These are phyloP conservation scores for Athalia circularis DNA, from an alignment of 2,888 invertebrate genomes.

Conservation along the genomic window DNA sequence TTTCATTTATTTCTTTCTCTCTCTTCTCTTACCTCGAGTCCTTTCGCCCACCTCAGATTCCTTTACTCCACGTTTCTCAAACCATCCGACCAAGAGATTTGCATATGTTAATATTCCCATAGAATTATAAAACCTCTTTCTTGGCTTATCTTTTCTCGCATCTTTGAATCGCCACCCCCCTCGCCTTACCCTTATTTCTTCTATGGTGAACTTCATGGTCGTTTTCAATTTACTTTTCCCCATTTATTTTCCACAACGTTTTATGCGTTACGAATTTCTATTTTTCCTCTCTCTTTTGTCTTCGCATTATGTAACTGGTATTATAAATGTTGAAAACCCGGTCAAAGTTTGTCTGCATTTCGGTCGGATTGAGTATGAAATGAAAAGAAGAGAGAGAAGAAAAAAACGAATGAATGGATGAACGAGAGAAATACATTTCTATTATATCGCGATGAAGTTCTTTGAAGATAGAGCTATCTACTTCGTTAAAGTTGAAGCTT, in stretches of 20 bases:
- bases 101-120: slow-evolving; percentile 48
- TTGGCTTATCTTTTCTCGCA: slow-evolving; percentile 33
- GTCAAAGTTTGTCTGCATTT: too few species aligned
- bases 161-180: slow-evolving; percentile 25
- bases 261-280: neutral
- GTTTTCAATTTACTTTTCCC: slow-evolving; percentile 30
- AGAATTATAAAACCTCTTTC: slow-evolving; percentile 37
- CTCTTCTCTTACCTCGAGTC: slow-evolving; percentile 6
- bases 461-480: neutral
- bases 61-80: slow-evolving; percentile 12
- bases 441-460: neutral
- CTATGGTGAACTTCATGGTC: slow-evolving; percentile 34
- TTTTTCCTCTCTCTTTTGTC: too few species aligned
- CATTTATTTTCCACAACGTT: neutral
- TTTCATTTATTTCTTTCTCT: slow-evolving; percentile 34
- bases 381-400: neutral
- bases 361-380: neutral
- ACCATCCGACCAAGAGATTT: slow-evolving; percentile 38
- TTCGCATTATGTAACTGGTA: too few species aligned
- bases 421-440: neutral
- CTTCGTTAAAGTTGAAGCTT: too few species aligned
- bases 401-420: neutral
- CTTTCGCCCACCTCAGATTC: too few species aligned
- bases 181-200: neutral
- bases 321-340: too few species aligned